These are phyloP conservation scores for Trachemys scripta DNA, from an alignment of 2,113 vertebrate genomes.

Conservation along the genomic window DNA sequence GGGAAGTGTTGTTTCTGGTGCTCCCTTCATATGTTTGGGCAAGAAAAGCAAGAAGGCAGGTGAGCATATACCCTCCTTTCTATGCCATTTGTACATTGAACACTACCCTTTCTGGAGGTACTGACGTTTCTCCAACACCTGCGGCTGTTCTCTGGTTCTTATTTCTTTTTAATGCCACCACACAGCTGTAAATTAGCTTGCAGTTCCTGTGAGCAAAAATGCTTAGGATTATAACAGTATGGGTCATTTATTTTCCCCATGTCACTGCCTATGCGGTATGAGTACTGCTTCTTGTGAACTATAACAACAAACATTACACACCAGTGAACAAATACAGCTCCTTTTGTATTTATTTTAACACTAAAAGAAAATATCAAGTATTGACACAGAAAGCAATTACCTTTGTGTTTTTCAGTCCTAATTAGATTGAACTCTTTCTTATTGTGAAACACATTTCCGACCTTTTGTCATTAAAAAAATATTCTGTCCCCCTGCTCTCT, in stretches of 20 bases:
- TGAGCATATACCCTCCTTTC: neutral
- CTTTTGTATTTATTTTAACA: neutral
- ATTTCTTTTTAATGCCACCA: neutral
- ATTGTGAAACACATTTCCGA: conserved; percentile 31
- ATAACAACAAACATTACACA: neutral
- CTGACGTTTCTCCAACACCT: neutral
- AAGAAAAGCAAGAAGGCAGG: neutral
- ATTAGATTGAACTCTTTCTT: conserved; percentile 40
- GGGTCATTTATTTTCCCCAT: fast-evolving
- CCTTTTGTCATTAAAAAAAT: neutral
- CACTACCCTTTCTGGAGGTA: neutral
- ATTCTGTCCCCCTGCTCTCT: neutral
- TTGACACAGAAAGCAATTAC: neutral
- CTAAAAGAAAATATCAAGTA: conserved; percentile 13
- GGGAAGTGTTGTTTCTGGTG: conserved; percentile 28
- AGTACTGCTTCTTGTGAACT: neutral
- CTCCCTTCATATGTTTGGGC: neutral
- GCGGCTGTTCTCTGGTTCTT: neutral
- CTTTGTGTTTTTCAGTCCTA: conserved; percentile 33
- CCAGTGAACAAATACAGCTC: neutral
- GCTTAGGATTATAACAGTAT: fast-evolving
- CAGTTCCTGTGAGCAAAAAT: neutral
- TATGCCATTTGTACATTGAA: conserved; percentile 31
- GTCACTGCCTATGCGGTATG: neutral
- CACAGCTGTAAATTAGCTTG: fast-evolving